Evolutionary conservation across 2,113 vertebrate genomes (phyloP), one percentile per base, ranked within the genome.

Genomic region (Crypturellus undulatus): DNA sequence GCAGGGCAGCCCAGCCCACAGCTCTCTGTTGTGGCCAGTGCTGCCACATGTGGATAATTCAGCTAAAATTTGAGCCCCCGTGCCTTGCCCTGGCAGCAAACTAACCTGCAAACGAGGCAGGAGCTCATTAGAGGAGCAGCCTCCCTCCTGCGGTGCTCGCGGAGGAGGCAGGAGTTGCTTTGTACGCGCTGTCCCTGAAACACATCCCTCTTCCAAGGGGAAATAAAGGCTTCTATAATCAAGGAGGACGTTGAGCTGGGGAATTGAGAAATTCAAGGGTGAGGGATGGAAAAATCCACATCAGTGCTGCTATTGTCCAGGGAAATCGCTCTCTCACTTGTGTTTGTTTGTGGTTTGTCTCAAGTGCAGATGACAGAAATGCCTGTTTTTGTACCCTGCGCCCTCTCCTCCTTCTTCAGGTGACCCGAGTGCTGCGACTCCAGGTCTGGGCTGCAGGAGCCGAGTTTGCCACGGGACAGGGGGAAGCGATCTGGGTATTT

Each of bases 381-480:
- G 43, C 12, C 3, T 4, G 8, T 0, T 45, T 58, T 43, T 51
- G 24, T 30, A 30, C 10, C n/a, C 79, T 30, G 9, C 43, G 8
- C 14, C 6, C 0, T 45, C 43, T 43, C 42, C 34, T 1, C 10
- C 68, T 45, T 69, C n/a, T 14, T 4, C 1, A 17, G 47, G 34
- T n/a, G 34, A 14, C 68, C 25, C 30, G 11, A 49, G 69, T n/a
- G 71, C 49, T 42, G 17, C 1, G 28, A 1, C n/a, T 28, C 40
- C 64, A 22, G 40, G 60, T 36, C 51, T 6, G n/a, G 26, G 34
- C 71, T 1, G 5, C 38, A 12, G 38, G 54, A 56, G 18, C 68
- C 3, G 10, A 69, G 12, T 0, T 3, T 38, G 62, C 42, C 76
- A 36, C 34, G 1, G 9, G 56, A 6, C 11, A 1, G 13, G 2